Conservation (phyloP, 2,113 vertebrate genomes). For the Marcusenius ussheri region DNA sequence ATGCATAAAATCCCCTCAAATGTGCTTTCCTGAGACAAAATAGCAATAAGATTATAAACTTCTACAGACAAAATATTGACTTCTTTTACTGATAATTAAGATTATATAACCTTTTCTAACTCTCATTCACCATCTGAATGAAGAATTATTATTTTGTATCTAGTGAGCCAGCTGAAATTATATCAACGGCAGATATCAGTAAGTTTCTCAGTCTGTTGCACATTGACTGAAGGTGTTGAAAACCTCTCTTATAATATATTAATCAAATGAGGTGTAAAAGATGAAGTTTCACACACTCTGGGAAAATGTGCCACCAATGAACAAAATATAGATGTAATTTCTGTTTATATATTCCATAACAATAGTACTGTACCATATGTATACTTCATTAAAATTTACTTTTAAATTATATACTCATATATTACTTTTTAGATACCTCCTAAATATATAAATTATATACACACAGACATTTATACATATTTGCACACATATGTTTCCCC, state of each 20-base stretch:
- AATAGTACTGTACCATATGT: not conserved
- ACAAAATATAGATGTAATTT: slow-evolving; percentile 9
- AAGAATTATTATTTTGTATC: not conserved
- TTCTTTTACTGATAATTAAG: slow-evolving; percentile 5
- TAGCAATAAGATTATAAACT: slow-evolving; percentile 7
- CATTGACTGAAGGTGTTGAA: not conserved
- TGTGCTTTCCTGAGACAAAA: slow-evolving; percentile 31
- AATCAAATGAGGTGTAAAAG: not conserved
- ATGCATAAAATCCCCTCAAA: slow-evolving; percentile 24
- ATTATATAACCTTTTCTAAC: slow-evolving; percentile 5
- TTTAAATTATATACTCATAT: slow-evolving; percentile 17
- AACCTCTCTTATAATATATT: not conserved
- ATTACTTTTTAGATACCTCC: slow-evolving; percentile 8
- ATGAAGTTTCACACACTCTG: not conserved
- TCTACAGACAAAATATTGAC: slow-evolving; percentile 16
- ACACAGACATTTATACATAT: not conserved
- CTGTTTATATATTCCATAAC: slow-evolving; percentile 7
- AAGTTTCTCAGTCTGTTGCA: not conserved
- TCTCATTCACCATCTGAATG: not conserved
- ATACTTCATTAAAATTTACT: not conserved
- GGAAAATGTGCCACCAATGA: slow-evolving; percentile 4
- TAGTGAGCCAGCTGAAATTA: not conserved
- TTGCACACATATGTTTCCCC: not conserved
- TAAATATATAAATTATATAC: slow-evolving; percentile 21
- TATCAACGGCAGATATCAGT: not conserved